Percentiles rank a stretch among this genome's conserved stretches.
These are phyloP conservation scores for Battus philenor DNA, from an alignment of 1,140 invertebrate species.

Conservation along the genomic window DNA sequence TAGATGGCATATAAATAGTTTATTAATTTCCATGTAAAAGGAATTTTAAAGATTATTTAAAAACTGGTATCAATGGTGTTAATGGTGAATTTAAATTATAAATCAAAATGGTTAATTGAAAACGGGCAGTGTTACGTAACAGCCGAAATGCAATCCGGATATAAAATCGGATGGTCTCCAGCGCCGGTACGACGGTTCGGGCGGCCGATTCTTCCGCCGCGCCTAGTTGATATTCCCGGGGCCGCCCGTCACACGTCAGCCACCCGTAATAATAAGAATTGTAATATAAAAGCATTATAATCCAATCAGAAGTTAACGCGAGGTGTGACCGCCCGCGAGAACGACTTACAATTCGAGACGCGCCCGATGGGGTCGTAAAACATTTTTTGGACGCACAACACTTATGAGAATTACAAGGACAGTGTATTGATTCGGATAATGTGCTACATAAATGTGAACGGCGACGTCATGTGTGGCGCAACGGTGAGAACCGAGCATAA, in stretches of 20 bases:
- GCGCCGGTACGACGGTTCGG: conserved; percentile 33
- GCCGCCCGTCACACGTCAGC: conserved; percentile 54
- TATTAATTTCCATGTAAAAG: too few species aligned
- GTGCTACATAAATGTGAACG: conserved; percentile 28
- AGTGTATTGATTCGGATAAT: conserved; percentile 26
- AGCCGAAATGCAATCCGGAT: conserved; percentile 22
- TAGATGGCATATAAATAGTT: too few species aligned
- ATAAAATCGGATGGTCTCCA: conserved; percentile 25
- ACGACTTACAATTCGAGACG: conserved; percentile 56
- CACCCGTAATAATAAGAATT: conserved; percentile 61
- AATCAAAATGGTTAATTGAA: conserved; percentile 6
- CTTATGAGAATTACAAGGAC: conserved; percentile 53
- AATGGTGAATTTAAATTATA: not conserved
- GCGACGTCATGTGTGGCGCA: conserved; percentile 29
- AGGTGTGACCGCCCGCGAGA: conserved; percentile 59
- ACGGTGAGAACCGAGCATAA: not conserved
- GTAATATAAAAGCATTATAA: conserved; percentile 72
- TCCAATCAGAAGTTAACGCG: conserved; percentile 61
- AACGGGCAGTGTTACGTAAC: conserved; percentile 7
- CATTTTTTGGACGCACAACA: conserved; percentile 58
- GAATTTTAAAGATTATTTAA: too few species aligned
- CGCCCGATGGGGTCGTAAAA: conserved; percentile 49
- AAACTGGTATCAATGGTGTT: too few species aligned
- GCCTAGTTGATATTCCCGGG: conserved; percentile 63
- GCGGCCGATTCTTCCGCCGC: too few species aligned